Base-by-base conservation (phyloP, 2,797 vertebrate species). In the Lutjanus campechanus region DNA sequence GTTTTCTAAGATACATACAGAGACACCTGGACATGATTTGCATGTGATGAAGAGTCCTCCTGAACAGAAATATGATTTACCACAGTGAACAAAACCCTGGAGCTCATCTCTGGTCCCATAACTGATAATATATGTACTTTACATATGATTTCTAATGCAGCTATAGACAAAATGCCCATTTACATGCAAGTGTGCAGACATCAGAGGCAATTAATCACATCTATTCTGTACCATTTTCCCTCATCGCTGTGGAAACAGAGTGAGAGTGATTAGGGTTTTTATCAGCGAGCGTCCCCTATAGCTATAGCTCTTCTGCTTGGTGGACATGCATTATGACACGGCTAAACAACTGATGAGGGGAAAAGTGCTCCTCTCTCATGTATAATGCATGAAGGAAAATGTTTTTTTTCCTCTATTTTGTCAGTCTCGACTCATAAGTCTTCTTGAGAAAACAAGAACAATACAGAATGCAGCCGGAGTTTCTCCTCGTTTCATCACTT, bases 401-500 rank as follows among this genome's bases (percentile, higher is more conserved):
- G 20, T 29, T 10, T 58, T 51, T 51, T n/a, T 69, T 12, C 50
- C 40, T 62, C 44, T 59, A 44, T 80, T 76, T 65, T 84, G 17
- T 72, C 67, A 70, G 56, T 65, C 60, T 36, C 22, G 61, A 83
- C 63, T 73, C 66, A 78, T 4, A 51, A 47, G 54, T 76, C 75
- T 77, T 82, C 80, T 82, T 72, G n/a, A 36, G 53, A 70, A 74
- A 90, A 85, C 16, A 58, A 81, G 77, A 87, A 87, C 87, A 90
- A 88, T 67, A 53, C 58, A 43, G 43, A 62, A 76, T 19, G 41
- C 69, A 81, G 62, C 47, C 51, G 1, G 64, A 78, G 73, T 93
- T 93, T 92, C 90, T 77, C 66, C 62, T 60, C 29, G 20, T 94
- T 94, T 94, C 90, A 89, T 93, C 92, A 93, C 81, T 77, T 84